These are phyloP conservation scores for Kryptolebias ocellatus DNA, from an alignment of 2,797 vertebrate species.

Conservation along the genomic window DNA sequence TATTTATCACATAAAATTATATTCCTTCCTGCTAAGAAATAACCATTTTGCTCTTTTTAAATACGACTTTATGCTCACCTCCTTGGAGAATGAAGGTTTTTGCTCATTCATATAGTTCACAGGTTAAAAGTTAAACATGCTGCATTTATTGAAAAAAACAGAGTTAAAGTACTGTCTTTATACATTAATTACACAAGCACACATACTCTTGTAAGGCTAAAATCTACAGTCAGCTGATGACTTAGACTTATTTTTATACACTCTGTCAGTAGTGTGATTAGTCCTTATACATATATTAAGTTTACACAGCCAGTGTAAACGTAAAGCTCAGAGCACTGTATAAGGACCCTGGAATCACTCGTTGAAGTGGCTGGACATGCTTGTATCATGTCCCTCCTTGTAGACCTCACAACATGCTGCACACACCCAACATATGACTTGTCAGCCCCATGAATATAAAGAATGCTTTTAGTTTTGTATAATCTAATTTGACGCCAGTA, in stretches of 20 bases:
- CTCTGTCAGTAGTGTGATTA: neutral
- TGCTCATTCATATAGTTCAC: neutral
- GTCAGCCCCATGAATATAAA: neutral
- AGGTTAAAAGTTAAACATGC: slow-evolving; percentile 6
- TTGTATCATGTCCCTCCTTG: neutral
- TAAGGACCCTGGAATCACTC: slow-evolving; percentile 4
- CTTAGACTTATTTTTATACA: neutral
- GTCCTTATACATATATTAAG: neutral
- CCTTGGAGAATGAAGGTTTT: neutral
- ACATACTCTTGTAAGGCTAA: neutral
- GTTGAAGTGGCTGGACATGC: slow-evolving; percentile 44
- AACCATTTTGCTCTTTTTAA: neutral
- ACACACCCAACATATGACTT: slow-evolving; percentile 15
- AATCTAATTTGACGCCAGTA: neutral
- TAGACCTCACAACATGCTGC: slow-evolving; percentile 10
- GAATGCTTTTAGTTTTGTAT: neutral
- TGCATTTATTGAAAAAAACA: neutral
- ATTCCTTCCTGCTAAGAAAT: neutral
- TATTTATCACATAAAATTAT: too few relatives aligned
- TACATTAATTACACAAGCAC: neutral
- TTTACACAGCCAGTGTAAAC: neutral
- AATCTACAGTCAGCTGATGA: neutral
- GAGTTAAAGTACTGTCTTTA: neutral
- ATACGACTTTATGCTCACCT: neutral
- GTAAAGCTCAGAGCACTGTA: slow-evolving; percentile 22